These are phyloP conservation scores for Peromyscus attwateri DNA, from an alignment of 2,797 vertebrate genomes.

Conservation along the genomic window DNA sequence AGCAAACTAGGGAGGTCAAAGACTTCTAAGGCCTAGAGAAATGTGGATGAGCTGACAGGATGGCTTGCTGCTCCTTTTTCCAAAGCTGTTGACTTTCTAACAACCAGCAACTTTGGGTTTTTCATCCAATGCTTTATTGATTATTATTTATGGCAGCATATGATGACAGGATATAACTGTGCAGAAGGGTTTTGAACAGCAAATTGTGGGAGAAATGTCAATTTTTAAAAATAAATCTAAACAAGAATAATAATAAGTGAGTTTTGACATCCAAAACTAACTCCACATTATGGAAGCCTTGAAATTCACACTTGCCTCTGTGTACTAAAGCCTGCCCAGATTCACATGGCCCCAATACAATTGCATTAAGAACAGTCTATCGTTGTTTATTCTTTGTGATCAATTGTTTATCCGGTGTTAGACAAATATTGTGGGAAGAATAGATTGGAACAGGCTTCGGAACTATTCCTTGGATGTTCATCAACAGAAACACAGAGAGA, in stretches of 20 bases:
- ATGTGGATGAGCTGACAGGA: conserved; percentile 73
- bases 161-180: conserved; percentile 68
- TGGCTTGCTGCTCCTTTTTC: conserved; percentile 76
- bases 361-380: conserved; percentile 79
- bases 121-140: conserved; percentile 74
- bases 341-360: conserved; percentile 70
- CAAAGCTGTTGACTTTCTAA: conserved; percentile 79
- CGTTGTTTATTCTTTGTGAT: conserved; percentile 76
- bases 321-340: conserved; percentile 53
- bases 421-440: conserved; percentile 82
- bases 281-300: conserved; percentile 63
- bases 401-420: conserved; percentile 77
- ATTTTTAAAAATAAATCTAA: conserved; percentile 77
- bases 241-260: conserved; percentile 72
- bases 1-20: conserved; percentile 79
- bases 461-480: conserved; percentile 75
- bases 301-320: conserved; percentile 67
- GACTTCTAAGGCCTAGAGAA: conserved; percentile 78
- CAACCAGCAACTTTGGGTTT: conserved; percentile 72
- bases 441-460: conserved; percentile 82
- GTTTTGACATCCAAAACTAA: conserved; percentile 49
- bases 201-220: conserved; percentile 67
- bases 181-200: conserved; percentile 69
- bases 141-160: conserved; percentile 75
- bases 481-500: conserved; percentile 81